phyloP scores from a whole-genome alignment of 2,888 invertebrate species.

The Crossocerus cetratus region DNA sequence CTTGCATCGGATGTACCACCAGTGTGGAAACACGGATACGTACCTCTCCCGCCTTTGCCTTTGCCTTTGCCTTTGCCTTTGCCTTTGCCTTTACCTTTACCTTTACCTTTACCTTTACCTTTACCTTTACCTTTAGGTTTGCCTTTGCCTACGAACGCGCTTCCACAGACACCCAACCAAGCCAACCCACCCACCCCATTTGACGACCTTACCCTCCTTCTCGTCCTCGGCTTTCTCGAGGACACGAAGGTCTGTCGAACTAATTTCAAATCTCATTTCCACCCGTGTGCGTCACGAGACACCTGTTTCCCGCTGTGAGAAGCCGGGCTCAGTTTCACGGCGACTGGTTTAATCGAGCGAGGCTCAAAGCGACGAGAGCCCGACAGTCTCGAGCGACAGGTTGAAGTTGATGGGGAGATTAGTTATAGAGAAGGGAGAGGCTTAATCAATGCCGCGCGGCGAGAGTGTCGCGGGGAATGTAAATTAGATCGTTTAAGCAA shows the following conservation, averaged over 20 bases:
- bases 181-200: slow-evolving; percentile 26
- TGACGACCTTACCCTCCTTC: slow-evolving; percentile 50
- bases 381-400: no score
- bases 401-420: not conserved
- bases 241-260: no score
- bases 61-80: slow-evolving; percentile 17
- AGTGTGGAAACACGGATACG: slow-evolving; percentile 76
- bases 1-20: slow-evolving; percentile 76
- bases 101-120: slow-evolving; percentile 20
- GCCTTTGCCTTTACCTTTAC: slow-evolving; percentile 6
- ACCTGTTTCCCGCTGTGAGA: no score
- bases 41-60: slow-evolving; percentile 48
- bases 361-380: no score
- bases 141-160: slow-evolving; percentile 20
- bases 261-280: slow-evolving; percentile 24
- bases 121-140: slow-evolving; percentile 27
- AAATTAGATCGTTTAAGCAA: not conserved
- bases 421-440: not conserved
- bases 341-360: no score
- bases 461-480: not conserved
- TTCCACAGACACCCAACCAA: slow-evolving; percentile 36
- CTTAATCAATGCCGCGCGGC: not conserved
- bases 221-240: not conserved
- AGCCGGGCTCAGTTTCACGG: no score
- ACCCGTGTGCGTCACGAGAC: no score